A percentile compares a stretch with the other conserved stretches of the same genome.
These are phyloP conservation scores for Drosophila leonis DNA, from an alignment of 2,888 invertebrate species.

Conservation along the genomic window DNA sequence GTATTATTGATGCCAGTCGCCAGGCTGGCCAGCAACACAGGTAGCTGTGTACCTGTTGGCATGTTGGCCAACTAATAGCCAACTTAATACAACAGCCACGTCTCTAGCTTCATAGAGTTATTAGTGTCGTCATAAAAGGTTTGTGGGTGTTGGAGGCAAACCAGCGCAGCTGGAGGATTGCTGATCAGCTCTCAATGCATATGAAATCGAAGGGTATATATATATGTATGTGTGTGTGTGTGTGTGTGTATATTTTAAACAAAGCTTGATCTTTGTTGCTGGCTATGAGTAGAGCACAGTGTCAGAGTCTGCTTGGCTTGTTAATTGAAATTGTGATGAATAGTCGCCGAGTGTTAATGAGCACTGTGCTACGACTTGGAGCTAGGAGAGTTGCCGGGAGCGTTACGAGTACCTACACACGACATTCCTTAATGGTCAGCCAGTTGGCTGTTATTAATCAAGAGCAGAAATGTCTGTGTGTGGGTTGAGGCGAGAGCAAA, in stretches of 20 bases:
- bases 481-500: constrained; percentile 39
- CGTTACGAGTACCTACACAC: constrained; percentile 1
- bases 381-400: constrained; percentile 15
- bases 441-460: constrained; percentile 55
- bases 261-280: constrained; percentile 41
- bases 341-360: constrained; percentile 72
- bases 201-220: neutral
- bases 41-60: constrained; percentile 52
- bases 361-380: constrained; percentile 30
- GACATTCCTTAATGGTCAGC: constrained; percentile 47
- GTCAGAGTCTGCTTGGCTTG: constrained; percentile 20
- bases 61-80: constrained; percentile 65
- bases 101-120: constrained; percentile 69
- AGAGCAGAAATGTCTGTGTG: constrained; percentile 15
- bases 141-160: constrained; percentile 8
- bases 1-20: constrained; percentile 62
- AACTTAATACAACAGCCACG: constrained; percentile 66
- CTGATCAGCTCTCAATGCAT: neutral
- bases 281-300: constrained; percentile 5
- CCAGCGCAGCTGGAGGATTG: neutral
- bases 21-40: constrained; percentile 11
- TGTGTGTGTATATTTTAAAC: constrained; percentile 13
- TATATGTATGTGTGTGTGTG: neutral
- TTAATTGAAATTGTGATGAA: constrained; percentile 74
- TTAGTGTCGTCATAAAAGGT: constrained; percentile 64